phyloP scores from a whole-genome alignment of 2,113 vertebrate species.

The Hippopotamus amphibius region DNA sequence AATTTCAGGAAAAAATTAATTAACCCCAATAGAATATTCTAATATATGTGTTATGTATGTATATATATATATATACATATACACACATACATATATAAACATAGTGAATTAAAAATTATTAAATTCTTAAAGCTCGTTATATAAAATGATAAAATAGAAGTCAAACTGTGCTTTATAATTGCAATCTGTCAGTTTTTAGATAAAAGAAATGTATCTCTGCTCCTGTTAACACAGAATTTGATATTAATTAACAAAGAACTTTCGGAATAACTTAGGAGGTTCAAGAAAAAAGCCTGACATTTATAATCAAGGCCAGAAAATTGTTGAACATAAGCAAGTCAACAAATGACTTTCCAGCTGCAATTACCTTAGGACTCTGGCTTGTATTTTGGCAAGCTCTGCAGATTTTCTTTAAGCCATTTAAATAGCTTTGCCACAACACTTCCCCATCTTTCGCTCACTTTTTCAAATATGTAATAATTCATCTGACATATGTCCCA shows the following conservation, averaged over 20 bases:
- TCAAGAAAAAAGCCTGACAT: not conserved
- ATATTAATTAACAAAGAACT: slow-evolving; percentile 8
- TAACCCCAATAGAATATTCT: not conserved
- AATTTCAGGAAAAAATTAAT: not conserved
- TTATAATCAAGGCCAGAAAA: not conserved
- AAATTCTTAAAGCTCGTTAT: not conserved
- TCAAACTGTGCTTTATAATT: not conserved
- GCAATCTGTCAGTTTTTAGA: slow-evolving; percentile 36
- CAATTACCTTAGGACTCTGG: not conserved
- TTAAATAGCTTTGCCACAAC: not conserved
- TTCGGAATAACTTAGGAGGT: not conserved
- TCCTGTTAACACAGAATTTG: slow-evolving; percentile 42
- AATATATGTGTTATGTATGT: not conserved
- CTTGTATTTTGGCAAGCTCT: not conserved
- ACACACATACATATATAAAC: fast-evolving
- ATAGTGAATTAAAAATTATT: not conserved
- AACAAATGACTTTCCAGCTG: not conserved
- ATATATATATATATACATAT: not conserved
- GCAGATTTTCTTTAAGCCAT: not conserved
- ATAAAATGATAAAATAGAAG: not conserved
- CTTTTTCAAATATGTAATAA: not conserved
- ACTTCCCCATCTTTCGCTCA: not conserved
- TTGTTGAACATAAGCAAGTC: not conserved
- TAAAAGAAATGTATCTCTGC: not conserved
- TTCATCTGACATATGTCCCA: not conserved